Percentiles rank a stretch among this genome's conserved stretches.
phyloP scores from a whole-genome alignment of 2,797 vertebrate genomes.

The Myripristis jacobus region DNA sequence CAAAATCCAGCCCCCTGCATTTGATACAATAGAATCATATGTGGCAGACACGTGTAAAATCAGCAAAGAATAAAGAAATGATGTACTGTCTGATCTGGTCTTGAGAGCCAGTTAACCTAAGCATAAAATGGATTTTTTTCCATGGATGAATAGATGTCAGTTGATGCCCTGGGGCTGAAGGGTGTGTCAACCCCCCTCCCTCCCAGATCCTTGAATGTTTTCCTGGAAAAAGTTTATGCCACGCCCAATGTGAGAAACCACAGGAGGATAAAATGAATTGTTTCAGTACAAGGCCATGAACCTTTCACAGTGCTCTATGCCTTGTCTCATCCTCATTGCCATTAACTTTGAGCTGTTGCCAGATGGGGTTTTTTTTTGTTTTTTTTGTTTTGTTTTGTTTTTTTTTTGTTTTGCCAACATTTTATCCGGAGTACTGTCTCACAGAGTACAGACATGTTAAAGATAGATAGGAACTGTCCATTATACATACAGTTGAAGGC shows the following conservation, averaged over 20 bases:
- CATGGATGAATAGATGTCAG: not conserved
- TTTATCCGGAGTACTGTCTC: too few relatives aligned
- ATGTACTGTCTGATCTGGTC: not conserved
- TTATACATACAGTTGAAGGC: too few relatives aligned
- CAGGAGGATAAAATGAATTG: constrained; percentile 30
- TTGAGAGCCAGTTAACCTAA: not conserved
- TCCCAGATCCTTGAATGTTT: not conserved
- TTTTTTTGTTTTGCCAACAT: too few relatives aligned
- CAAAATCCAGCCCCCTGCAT: not conserved
- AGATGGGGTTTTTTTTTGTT: constrained; percentile 28
- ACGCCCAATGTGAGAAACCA: constrained; percentile 50
- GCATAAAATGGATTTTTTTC: not conserved
- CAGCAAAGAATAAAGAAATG: not conserved
- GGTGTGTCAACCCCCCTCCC: constrained; percentile 22
- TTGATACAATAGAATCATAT: not conserved
- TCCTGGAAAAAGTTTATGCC: constrained; percentile 42
- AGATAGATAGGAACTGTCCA: too few relatives aligned
- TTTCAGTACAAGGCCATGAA: constrained; percentile 48
- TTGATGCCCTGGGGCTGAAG: constrained; percentile 19
- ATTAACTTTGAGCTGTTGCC: not conserved
- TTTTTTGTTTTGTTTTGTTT: too few relatives aligned
- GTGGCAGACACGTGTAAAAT: not conserved
- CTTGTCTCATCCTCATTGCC: constrained; percentile 10
- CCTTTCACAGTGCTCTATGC: constrained; percentile 6
- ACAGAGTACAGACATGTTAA: too few relatives aligned